Base-by-base conservation (phyloP, 2,113 vertebrate species). In the Pseudorectes ferrugineus region DNA sequence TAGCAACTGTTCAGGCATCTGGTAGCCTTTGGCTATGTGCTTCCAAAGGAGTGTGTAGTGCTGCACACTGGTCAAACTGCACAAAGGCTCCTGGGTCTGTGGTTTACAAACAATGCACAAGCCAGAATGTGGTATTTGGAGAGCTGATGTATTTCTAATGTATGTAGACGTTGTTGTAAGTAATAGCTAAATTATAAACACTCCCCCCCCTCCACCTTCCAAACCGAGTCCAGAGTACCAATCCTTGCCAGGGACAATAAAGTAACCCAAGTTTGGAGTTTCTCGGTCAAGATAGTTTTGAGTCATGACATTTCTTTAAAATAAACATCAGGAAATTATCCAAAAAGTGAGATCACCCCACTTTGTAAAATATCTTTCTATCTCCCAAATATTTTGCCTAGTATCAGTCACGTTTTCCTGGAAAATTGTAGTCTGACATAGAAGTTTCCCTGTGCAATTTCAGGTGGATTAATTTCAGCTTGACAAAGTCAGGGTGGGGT, bases 261-360 rank as follows among this genome's bases (percentile, higher is more conserved):
- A 90, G 65, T 46, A 94, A 90, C 77, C 59, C 82, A 63, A 78
- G 75, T 80, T 48, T 81, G 88, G 75, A 96, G 71, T 89, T 95
- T 88, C 78, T 94, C 6, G 5, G 78, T 96, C 78, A 85, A 88
- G 88, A 80, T n/a, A 77, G 55, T 57, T 95, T 94, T 71, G 72
- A 96, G 71, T 86, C 92, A 95, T 95, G 67, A 93, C 79, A 93
- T 93, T 82, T 91, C 63, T 92, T 96, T 94, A 93, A 92, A 94
- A 79, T 55, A 93, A 96, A 92, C 58, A 78, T 85, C 35, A 92
- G 82, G 78, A 93, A 77, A 80, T 90, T 15, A 40, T 93, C 89
- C 93, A 96, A 88, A 96, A 85, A 80, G n/a, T 96, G 90, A 96
- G 72, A 71, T 97, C 90, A 96, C 28, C 15, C 28, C 63, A 59